These are phyloP conservation scores for Morinoia aosen DNA, from an alignment of 2,888 invertebrate genomes.

Conservation along the genomic window DNA sequence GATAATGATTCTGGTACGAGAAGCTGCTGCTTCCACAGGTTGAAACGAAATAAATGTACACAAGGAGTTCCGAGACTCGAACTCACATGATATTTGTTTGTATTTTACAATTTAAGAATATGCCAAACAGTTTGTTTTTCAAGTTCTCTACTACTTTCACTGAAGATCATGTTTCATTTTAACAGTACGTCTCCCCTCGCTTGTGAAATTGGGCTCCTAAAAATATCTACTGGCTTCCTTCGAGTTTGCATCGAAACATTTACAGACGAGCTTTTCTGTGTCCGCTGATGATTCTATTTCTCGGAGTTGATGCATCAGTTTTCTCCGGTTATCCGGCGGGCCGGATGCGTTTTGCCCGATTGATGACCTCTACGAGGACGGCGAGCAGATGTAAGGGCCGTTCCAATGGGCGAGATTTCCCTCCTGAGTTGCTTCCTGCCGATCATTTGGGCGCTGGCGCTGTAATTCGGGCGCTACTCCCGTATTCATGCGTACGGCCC, in stretches of 20 bases:
- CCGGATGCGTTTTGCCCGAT: conserved; percentile 31
- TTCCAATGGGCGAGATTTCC: conserved; percentile 33
- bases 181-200: not conserved
- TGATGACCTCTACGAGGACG: conserved; percentile 10
- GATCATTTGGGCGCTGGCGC: not conserved
- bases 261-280: not conserved
- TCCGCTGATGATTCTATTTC: conserved; percentile 32
- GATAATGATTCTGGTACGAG: too few relatives aligned
- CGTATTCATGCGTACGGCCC: conserved; percentile 7
- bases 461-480: conserved; percentile 38
- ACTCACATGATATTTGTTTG: too few relatives aligned
- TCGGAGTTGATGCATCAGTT: conserved; percentile 34
- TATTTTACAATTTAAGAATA: not conserved
- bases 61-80: too few relatives aligned
- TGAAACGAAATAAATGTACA: too few relatives aligned
- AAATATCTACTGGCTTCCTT: not conserved
- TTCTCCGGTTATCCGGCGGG: conserved; percentile 25
- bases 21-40: too few relatives aligned
- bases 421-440: conserved; percentile 43
- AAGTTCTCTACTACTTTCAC: not conserved
- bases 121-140: not conserved
- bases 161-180: not conserved
- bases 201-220: not conserved
- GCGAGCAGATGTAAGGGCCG: conserved; percentile 29
- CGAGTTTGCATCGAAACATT: not conserved